Evolutionary conservation across 2,113 vertebrate species (phyloP).

Genomic region (Passer domesticus): DNA sequence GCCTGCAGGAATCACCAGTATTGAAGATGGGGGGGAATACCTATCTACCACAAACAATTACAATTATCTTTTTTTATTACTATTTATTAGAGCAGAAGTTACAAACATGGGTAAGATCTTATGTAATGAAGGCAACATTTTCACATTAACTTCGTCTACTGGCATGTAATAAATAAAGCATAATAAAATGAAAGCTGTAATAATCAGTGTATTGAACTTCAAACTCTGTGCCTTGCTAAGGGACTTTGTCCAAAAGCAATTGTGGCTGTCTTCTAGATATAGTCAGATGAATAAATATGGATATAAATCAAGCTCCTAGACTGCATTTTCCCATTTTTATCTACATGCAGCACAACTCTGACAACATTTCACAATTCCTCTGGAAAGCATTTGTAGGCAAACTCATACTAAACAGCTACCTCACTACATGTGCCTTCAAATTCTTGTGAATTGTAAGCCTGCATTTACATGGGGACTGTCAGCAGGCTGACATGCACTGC

Average conservation of each 20-base stretch:
- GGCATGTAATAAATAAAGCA: constrained; percentile 60
- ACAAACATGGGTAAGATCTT: constrained; percentile 16
- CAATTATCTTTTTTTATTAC: background rate
- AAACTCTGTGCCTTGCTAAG: background rate
- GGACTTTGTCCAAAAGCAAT: constrained; percentile 19
- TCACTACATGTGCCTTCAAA: background rate
- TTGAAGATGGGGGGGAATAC: background rate
- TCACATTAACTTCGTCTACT: background rate
- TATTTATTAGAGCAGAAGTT: constrained; percentile 52
- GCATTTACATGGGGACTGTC: background rate
- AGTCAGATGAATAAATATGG: background rate
- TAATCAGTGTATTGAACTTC: background rate
- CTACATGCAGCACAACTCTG: constrained; percentile 21
- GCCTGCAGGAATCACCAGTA: background rate
- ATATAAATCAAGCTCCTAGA: background rate
- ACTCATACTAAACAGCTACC: background rate
- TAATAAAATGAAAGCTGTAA: constrained; percentile 28
- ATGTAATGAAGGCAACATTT: constrained; percentile 14
- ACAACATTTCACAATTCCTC: constrained; percentile 18
- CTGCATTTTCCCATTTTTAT: background rate
- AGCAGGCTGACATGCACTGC: background rate
- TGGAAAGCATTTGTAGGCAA: constrained; percentile 16
- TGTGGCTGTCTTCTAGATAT: background rate
- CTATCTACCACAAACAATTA: constrained; percentile 4
- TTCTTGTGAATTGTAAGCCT: background rate